A percentile compares a stretch with the other conserved stretches of the same genome.
Evolutionary conservation across 2,113 vertebrate genomes (phyloP).

Genomic region (Paralichthys olivaceus): DNA sequence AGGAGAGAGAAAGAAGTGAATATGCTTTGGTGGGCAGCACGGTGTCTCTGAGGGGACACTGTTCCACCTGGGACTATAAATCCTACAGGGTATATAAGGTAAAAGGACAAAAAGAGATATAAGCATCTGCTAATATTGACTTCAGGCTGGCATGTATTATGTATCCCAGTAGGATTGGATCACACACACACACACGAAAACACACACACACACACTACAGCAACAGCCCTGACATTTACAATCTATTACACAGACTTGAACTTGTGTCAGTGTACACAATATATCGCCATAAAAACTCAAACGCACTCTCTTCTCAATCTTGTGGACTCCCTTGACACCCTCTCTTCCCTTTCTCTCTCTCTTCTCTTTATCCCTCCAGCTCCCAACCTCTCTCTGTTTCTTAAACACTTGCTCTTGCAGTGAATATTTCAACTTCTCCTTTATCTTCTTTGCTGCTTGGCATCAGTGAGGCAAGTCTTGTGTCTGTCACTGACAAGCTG

Average conservation of each 20-base stretch:
- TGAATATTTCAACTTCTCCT: neutral
- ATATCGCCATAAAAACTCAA: slow-evolving; percentile 47
- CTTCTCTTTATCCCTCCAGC: slow-evolving; percentile 16
- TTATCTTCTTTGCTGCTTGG: neutral
- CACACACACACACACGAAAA: slow-evolving; percentile 10
- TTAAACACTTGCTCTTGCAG: slow-evolving; percentile 15
- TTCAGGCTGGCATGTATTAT: slow-evolving; percentile 37
- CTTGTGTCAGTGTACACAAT: slow-evolving; percentile 16
- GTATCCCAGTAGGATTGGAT: slow-evolving; percentile 23
- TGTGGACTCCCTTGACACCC: slow-evolving; percentile 17
- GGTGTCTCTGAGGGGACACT: slow-evolving; percentile 2
- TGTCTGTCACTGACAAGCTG: neutral
- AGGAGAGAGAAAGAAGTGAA: slow-evolving; percentile 11
- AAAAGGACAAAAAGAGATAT: slow-evolving; percentile 13
- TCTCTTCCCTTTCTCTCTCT: slow-evolving; percentile 5
- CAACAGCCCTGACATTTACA: slow-evolving; percentile 59
- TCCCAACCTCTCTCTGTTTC: slow-evolving; percentile 13
- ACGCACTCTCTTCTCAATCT: slow-evolving; percentile 40
- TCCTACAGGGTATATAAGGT: slow-evolving; percentile 18
- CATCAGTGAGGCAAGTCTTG: neutral
- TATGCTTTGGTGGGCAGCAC: neutral
- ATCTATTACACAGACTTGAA: slow-evolving; percentile 60
- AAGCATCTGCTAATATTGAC: slow-evolving; percentile 17
- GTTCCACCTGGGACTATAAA: slow-evolving; percentile 26
- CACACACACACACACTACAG: slow-evolving; percentile 12